These are phyloP conservation scores for Graptemys geographica DNA, from an alignment of 2,797 vertebrate species.

Conservation along the genomic window DNA sequence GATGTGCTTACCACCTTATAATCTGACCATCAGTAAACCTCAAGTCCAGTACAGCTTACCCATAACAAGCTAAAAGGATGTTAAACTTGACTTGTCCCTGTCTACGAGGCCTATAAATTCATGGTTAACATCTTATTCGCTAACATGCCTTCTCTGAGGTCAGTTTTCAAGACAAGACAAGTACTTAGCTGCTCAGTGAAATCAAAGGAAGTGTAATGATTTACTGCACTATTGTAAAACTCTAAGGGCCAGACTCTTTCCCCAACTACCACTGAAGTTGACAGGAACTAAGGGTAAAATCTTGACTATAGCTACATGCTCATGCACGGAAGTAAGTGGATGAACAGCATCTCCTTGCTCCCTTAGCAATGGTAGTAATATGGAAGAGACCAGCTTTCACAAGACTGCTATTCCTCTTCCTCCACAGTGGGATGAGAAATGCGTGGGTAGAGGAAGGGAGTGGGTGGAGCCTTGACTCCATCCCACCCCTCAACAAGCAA, in stretches of 20 bases:
- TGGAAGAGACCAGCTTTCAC: neutral
- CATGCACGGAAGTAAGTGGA: neutral
- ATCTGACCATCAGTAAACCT: no score
- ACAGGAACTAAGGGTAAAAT: neutral
- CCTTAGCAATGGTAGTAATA: neutral
- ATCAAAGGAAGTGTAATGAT: neutral
- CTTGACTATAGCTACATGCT: neutral
- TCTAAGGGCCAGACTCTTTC: neutral
- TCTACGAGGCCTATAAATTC: neutral
- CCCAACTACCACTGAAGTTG: neutral
- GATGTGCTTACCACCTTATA: neutral
- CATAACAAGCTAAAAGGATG: neutral
- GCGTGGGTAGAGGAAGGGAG: neutral
- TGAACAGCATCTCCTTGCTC: neutral
- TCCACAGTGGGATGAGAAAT: neutral
- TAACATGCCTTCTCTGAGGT: neutral
- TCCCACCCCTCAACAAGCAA: neutral
- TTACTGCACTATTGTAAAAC: neutral
- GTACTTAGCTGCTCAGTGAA: neutral
- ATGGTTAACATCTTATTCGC: neutral
- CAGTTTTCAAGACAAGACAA: neutral
- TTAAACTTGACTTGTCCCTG: neutral
- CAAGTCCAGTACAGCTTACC: neutral
- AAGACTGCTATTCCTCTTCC: neutral
- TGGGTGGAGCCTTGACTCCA: neutral